A percentile compares a stretch with the other conserved stretches of the same genome.
These are phyloP conservation scores for Cromileptes altivelis DNA, from an alignment of 2,113 vertebrate species.

Conservation along the genomic window DNA sequence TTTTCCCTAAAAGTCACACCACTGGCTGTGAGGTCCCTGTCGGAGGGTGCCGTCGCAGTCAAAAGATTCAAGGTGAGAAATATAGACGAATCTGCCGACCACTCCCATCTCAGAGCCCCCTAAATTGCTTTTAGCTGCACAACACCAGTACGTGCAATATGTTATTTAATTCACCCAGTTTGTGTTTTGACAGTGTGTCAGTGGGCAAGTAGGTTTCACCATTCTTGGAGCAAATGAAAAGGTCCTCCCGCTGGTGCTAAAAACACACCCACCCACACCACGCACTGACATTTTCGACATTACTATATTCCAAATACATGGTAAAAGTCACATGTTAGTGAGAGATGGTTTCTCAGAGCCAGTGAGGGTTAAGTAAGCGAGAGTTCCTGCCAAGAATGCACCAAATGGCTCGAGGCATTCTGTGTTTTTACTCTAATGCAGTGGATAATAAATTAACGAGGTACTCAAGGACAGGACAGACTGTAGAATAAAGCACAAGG, in stretches of 20 bases:
- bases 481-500: conserved; percentile 13
- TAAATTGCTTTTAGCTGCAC: not conserved
- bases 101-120: not conserved
- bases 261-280: not conserved
- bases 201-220: conserved; percentile 2
- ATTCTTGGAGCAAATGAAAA: not conserved
- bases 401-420: conserved; percentile 22
- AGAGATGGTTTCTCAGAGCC: conserved; percentile 45
- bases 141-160: not conserved
- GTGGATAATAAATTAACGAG: conserved; percentile 2
- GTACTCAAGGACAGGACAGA: not conserved
- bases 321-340: conserved; percentile 63
- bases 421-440: conserved; percentile 6
- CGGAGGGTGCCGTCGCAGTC: conserved; percentile 85
- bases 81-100: not conserved
- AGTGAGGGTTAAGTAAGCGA: conserved; percentile 45
- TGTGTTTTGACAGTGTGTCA: not conserved
- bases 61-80: conserved; percentile 86
- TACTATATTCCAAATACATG: conserved; percentile 47
- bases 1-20: conserved; percentile 88
- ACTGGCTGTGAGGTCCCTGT: conserved; percentile 83
- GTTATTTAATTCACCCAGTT: not conserved
- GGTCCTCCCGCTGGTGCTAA: not conserved
- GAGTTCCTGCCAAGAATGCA: conserved; percentile 16
- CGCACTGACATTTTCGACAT: conserved; percentile 48